These are phyloP conservation scores for Centruroides sculpturatus DNA, from an alignment of 1,140 invertebrate genomes.

Conservation along the genomic window DNA sequence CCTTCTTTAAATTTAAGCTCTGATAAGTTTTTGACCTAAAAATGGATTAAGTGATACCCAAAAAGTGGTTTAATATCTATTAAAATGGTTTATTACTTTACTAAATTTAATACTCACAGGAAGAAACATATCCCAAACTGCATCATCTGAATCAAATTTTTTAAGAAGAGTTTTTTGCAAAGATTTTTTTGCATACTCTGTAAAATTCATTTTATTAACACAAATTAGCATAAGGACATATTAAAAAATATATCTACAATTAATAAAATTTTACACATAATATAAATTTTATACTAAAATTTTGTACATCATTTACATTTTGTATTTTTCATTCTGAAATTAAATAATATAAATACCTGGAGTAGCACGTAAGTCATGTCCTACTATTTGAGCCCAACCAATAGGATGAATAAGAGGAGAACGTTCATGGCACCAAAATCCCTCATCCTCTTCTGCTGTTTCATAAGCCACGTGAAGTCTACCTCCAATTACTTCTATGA, in stretches of 20 bases:
- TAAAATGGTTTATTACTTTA: too few species aligned
- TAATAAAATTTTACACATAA: too few species aligned
- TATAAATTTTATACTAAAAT: too few species aligned
- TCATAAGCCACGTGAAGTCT: conserved; percentile 79
- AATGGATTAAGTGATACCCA: too few species aligned
- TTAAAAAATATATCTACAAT: too few species aligned
- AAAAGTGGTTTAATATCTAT: too few species aligned
- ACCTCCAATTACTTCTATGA: conserved; percentile 80
- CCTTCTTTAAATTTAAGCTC: conserved; percentile 52
- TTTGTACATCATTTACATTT: too few species aligned
- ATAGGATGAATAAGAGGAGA: conserved; percentile 87
- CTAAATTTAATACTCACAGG: conserved; percentile 8
- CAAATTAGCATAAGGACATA: too few species aligned
- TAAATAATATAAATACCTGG: conserved; percentile 27
- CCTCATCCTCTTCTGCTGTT: conserved; percentile 51
- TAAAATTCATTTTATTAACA: conserved; percentile 1
- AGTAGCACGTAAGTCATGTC: conserved; percentile 72
- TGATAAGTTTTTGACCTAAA: too few species aligned
- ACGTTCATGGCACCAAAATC: conserved; percentile 91
- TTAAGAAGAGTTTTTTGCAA: conserved; percentile 30
- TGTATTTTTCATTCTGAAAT: not conserved
- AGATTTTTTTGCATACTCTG: conserved; percentile 31
- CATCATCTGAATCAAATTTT: conserved; percentile 48
- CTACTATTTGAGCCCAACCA: conserved; percentile 70
- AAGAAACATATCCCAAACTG: conserved; percentile 54